These are phyloP conservation scores for Nycticryphes semicollaris DNA, from an alignment of 2,113 vertebrate genomes.

Conservation along the genomic window DNA sequence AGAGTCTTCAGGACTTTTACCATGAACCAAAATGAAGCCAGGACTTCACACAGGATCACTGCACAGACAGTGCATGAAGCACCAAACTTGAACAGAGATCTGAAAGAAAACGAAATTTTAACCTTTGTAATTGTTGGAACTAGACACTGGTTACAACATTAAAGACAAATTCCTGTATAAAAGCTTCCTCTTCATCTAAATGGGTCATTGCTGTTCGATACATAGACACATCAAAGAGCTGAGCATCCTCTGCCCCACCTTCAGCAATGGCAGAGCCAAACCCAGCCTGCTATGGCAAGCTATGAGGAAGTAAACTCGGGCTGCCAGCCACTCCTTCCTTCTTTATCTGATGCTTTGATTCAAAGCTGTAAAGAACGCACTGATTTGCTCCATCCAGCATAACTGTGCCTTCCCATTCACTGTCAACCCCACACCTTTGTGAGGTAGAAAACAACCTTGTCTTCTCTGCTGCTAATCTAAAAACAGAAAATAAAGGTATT, in stretches of 20 bases:
- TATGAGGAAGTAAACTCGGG: background rate
- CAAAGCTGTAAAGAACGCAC: background rate
- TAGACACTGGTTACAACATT: background rate
- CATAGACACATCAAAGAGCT: background rate
- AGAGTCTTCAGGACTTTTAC: background rate
- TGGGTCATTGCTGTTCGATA: background rate
- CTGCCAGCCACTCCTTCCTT: constrained; percentile 24
- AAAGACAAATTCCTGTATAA: background rate
- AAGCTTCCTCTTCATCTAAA: background rate
- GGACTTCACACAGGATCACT: background rate
- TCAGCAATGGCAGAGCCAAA: background rate
- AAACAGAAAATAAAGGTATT: background rate
- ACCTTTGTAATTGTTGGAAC: background rate
- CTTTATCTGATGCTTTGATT: constrained; percentile 51
- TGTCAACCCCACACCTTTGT: background rate
- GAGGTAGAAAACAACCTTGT: background rate
- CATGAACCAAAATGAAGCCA: background rate
- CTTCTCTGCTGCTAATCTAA: background rate
- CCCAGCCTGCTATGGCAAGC: background rate
- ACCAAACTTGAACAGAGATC: background rate
- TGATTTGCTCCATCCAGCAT: background rate
- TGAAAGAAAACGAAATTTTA: background rate
- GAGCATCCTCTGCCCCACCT: background rate
- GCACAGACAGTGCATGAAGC: background rate
- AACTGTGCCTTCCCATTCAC: background rate